Evolutionary conservation across 2,888 invertebrate genomes (phyloP).

Genomic region (Brachyptera putata): DNA sequence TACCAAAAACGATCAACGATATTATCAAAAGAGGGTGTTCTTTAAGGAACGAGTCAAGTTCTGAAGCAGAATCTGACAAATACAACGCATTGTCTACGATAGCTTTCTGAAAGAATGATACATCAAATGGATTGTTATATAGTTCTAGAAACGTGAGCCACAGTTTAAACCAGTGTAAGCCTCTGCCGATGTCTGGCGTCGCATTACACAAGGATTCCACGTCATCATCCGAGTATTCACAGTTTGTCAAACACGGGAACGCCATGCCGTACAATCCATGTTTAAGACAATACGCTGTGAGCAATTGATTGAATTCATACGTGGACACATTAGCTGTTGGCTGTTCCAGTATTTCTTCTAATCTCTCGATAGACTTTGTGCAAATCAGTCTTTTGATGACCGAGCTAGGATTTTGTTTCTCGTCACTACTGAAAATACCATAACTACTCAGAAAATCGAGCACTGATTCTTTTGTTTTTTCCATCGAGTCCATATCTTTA

Average conservation of each 20-base stretch:
- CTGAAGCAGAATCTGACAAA: neutral
- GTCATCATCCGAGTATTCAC: conserved; percentile 9
- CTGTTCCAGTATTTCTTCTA: conserved; percentile 51
- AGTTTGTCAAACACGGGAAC: conserved; percentile 25
- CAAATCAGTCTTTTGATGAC: conserved; percentile 59
- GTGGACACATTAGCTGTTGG: conserved; percentile 41
- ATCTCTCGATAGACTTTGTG: conserved; percentile 51
- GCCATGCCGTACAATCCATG: conserved; percentile 14
- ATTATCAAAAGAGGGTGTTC: conserved; percentile 56
- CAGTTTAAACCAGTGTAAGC: conserved; percentile 46
- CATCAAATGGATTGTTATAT: conserved; percentile 42
- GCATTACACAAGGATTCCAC: neutral
- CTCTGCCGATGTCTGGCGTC: no score
- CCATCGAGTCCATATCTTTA: conserved; percentile 48
- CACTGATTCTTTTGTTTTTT: conserved; percentile 52
- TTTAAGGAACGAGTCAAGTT: neutral
- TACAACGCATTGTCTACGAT: conserved; percentile 56
- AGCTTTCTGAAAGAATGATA: conserved; percentile 46
- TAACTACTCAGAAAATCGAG: conserved; percentile 54
- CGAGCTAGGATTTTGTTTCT: conserved; percentile 52
- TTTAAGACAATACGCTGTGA: conserved; percentile 44
- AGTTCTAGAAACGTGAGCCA: conserved; percentile 54
- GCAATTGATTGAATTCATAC: conserved; percentile 47
- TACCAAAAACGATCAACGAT: conserved; percentile 54
- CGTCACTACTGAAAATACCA: conserved; percentile 43